phyloP scores from a whole-genome alignment of 2,888 invertebrate species.

The Zaprionus bogoriensis region DNA sequence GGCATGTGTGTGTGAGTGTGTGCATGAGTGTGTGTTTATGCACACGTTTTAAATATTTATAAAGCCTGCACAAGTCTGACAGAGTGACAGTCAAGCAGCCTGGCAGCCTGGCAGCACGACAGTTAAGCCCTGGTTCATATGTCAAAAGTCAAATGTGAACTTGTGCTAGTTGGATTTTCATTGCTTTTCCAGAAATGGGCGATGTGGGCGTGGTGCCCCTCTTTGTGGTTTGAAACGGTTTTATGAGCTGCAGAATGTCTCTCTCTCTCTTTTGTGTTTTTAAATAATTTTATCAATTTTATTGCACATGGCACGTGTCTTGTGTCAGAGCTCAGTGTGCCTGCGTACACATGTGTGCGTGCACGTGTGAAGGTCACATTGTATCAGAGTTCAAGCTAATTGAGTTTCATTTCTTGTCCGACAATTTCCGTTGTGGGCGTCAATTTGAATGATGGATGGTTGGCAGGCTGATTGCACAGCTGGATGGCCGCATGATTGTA shows the following conservation, averaged over 20 bases:
- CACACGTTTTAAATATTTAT: slow-evolving; percentile 26
- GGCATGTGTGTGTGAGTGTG: neutral
- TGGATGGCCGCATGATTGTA: neutral
- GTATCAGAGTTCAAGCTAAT: slow-evolving; percentile 37
- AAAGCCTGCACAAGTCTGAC: slow-evolving; percentile 11
- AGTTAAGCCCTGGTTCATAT: slow-evolving; percentile 30
- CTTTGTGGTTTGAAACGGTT: neutral
- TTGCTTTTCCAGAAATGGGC: neutral
- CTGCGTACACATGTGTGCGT: slow-evolving; percentile 8
- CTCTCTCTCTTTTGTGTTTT: slow-evolving; percentile 10
- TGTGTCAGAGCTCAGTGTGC: neutral
- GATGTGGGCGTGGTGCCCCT: neutral
- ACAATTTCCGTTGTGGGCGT: slow-evolving; percentile 52
- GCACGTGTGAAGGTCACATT: slow-evolving; percentile 9
- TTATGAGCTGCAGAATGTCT: slow-evolving; percentile 13
- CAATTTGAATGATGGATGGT: slow-evolving; percentile 42
- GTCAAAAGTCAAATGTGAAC: slow-evolving; percentile 59
- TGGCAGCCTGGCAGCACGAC: neutral
- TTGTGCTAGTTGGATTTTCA: slow-evolving; percentile 24
- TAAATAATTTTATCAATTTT: slow-evolving; percentile 48
- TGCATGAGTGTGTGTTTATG: neutral
- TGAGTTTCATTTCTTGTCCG: slow-evolving; percentile 43
- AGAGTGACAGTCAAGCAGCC: slow-evolving; percentile 1
- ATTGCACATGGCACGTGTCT: slow-evolving; percentile 23
- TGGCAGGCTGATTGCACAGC: neutral